These are phyloP conservation scores for Boleophthalmus pectinirostris DNA, from an alignment of 2,113 vertebrate species.

Conservation along the genomic window DNA sequence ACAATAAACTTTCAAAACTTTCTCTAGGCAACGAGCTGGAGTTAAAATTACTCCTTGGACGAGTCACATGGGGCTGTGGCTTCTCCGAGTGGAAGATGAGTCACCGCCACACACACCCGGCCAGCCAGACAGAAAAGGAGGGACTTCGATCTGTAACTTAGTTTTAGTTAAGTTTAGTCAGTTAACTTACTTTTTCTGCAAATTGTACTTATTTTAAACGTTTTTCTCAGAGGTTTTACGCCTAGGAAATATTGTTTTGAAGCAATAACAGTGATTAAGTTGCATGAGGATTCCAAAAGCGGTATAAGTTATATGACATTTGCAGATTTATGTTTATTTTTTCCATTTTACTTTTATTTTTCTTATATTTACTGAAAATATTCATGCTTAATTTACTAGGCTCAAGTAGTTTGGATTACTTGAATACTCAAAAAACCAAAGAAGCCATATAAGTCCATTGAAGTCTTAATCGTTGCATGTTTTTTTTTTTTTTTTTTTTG, in stretches of 20 bases:
- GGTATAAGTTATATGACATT: too few species aligned
- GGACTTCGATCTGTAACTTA: neutral
- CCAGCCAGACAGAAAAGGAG: neutral
- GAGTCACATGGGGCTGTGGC: slow-evolving; percentile 18
- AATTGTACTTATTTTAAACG: too few species aligned
- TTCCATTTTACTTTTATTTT: neutral
- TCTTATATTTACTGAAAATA: neutral
- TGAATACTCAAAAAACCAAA: neutral
- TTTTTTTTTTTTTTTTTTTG: too few species aligned
- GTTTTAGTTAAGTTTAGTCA: too few species aligned
- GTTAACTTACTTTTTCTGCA: neutral
- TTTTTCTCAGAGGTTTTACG: neutral
- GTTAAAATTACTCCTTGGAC: slow-evolving; percentile 15
- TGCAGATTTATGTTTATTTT: neutral
- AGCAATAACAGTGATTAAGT: neutral
- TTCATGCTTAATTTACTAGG: neutral
- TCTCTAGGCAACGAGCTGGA: slow-evolving; percentile 2
- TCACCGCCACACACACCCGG: slow-evolving; percentile 54
- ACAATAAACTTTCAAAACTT: neutral
- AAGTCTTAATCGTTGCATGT: too few species aligned
- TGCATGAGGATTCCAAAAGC: neutral
- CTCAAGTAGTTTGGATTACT: neutral
- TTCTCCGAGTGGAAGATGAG: slow-evolving; percentile 39
- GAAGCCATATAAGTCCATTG: too few species aligned
- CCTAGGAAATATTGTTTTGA: neutral